A percentile compares a stretch with the other conserved stretches of the same genome.
phyloP scores from a whole-genome alignment of 2,113 vertebrate species.

The Macrotus californicus region DNA sequence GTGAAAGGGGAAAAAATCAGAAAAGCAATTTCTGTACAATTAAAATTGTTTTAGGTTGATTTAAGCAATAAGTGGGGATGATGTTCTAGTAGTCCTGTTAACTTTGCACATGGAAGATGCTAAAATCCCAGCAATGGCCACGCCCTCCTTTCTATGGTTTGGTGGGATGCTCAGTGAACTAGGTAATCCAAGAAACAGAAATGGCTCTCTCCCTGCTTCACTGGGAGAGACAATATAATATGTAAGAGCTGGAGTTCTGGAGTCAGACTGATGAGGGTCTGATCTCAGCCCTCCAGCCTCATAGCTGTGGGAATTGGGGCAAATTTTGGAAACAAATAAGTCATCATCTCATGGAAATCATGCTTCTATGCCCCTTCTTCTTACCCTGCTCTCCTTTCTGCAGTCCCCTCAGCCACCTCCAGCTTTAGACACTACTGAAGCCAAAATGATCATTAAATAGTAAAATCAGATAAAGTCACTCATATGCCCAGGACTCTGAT shows the following conservation, averaged over 20 bases:
- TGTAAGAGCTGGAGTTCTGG: background rate
- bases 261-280: background rate
- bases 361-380: background rate
- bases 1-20: background rate
- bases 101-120: background rate
- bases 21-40: background rate
- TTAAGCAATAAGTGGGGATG: background rate
- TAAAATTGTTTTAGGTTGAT: background rate
- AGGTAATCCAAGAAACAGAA: background rate
- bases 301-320: too few species aligned
- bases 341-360: background rate
- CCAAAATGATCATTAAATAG: background rate
- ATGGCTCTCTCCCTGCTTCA: background rate
- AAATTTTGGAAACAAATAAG: background rate
- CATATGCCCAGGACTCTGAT: background rate
- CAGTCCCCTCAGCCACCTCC: background rate
- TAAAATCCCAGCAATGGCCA: background rate
- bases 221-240: rapidly evolving
- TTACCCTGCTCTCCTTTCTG: background rate
- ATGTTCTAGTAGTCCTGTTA: background rate
- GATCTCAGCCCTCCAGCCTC: background rate
- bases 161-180: background rate
- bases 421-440: background rate
- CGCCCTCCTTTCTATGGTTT: background rate
- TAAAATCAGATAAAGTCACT: background rate